These are phyloP conservation scores for Probosciger aterrimus DNA, from an alignment of 2,113 vertebrate species.

Conservation along the genomic window DNA sequence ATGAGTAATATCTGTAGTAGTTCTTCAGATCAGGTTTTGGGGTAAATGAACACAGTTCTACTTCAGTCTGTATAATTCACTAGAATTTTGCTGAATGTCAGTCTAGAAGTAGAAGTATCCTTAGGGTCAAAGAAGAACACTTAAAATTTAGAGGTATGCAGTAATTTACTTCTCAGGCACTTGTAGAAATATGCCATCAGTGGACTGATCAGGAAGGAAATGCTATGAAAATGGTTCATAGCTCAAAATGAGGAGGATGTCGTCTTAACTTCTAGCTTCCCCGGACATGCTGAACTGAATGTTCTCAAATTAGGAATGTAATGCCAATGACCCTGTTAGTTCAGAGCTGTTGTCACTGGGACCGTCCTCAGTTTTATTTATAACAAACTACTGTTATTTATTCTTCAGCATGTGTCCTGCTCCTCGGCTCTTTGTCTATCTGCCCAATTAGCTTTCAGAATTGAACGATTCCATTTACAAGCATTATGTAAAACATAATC, in stretches of 20 bases:
- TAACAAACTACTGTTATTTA: background rate
- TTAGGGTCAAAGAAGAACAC: background rate
- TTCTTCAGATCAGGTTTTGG: background rate
- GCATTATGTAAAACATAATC: background rate
- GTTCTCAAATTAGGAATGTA: background rate
- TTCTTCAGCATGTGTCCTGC: background rate
- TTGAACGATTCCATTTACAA: background rate
- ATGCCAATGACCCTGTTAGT: background rate
- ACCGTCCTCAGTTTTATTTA: background rate
- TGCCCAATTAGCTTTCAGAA: background rate
- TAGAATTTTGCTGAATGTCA: background rate
- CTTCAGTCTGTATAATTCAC: background rate
- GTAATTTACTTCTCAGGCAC: background rate
- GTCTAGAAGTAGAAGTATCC: background rate
- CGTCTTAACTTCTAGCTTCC: background rate
- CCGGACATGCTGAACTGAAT: background rate
- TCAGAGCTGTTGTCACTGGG: background rate
- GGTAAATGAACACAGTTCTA: background rate
- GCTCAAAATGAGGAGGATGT: background rate
- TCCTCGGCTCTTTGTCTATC: background rate
- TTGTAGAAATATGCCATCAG: background rate
- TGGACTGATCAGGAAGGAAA: background rate
- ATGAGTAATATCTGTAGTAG: background rate
- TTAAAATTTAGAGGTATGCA: background rate
- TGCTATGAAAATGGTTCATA: background rate